These are phyloP conservation scores for Caenorhabditis sp. DNA, from an alignment of 2,888 invertebrate species.

Conservation along the genomic window DNA sequence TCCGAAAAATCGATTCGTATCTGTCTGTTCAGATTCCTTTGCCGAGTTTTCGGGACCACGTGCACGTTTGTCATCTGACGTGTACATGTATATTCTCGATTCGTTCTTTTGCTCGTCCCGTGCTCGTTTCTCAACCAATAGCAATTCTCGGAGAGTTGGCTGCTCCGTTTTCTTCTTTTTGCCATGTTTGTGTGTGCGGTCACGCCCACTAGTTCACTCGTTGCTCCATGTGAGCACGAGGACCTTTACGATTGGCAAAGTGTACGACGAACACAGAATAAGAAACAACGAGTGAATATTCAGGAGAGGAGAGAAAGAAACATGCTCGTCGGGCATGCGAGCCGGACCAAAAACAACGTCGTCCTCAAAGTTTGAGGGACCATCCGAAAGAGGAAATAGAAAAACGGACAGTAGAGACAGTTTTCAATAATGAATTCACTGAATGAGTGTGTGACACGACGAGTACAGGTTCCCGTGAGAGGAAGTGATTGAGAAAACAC, in stretches of 20 bases:
- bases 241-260: conserved; percentile 60
- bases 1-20: conserved; percentile 39
- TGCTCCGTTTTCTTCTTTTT: conserved; percentile 39
- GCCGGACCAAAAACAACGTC: conserved; percentile 28
- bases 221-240: conserved; percentile 24
- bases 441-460: background rate
- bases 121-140: conserved; percentile 33
- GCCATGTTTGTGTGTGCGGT: conserved; percentile 44
- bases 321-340: conserved; percentile 14
- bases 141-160: conserved; percentile 50
- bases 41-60: conserved; percentile 14
- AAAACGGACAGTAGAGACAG: background rate
- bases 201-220: conserved; percentile 51
- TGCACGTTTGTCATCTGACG: conserved; percentile 18
- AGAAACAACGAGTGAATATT: conserved; percentile 59
- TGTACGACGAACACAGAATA: conserved; percentile 63
- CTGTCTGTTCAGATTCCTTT: conserved; percentile 38
- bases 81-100: conserved; percentile 36
- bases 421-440: background rate
- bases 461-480: background rate
- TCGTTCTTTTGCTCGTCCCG: conserved; percentile 38
- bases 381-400: conserved; percentile 7
- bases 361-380: conserved; percentile 30
- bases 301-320: conserved; percentile 44
- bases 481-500: conserved; percentile 2